Percentiles rank a stretch among this genome's conserved stretches.
Evolutionary conservation across 2,888 invertebrate genomes (phyloP).

Genomic region (Sabatieria punctata): DNA sequence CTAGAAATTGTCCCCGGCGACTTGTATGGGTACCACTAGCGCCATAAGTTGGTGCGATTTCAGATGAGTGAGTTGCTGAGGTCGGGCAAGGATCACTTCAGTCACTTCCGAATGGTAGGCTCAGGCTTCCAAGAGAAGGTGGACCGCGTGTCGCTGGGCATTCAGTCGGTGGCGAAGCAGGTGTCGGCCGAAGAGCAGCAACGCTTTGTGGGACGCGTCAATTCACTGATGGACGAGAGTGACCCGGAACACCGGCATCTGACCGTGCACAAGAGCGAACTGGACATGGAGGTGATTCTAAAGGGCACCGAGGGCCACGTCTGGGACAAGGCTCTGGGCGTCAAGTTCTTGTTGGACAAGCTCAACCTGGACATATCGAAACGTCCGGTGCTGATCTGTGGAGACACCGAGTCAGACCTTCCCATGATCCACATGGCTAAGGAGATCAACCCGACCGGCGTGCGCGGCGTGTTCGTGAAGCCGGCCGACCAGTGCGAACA

Average conservation of each 20-base stretch:
- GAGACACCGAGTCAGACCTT: slow-evolving; percentile 26
- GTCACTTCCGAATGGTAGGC: slow-evolving; percentile 24
- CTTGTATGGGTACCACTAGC: no score
- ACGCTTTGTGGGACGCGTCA: slow-evolving; percentile 5
- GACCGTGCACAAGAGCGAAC: slow-evolving; percentile 8
- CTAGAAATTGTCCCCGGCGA: no score
- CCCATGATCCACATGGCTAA: slow-evolving; percentile 21
- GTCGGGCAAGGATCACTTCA: neutral
- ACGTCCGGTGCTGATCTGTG: slow-evolving; percentile 23
- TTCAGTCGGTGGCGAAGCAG: slow-evolving; percentile 24
- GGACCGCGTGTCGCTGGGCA: slow-evolving; percentile 27
- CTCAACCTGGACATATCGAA: neutral
- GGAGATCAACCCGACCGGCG: neutral
- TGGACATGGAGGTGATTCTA: slow-evolving; percentile 24
- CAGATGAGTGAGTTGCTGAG: neutral
- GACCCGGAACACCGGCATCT: neutral
- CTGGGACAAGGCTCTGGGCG: slow-evolving; percentile 7
- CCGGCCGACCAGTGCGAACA: neutral
- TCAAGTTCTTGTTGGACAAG: slow-evolving; percentile 11
- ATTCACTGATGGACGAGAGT: neutral
- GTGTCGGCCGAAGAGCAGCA: slow-evolving; percentile 21
- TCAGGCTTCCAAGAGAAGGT: slow-evolving; percentile 28
- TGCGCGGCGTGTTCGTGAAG: slow-evolving; percentile 7
- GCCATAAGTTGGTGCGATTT: neutral
- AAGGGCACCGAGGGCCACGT: neutral